These are phyloP conservation scores for Oncorhynchus tshawytscha DNA, from an alignment of 2,113 vertebrate species.

Conservation along the genomic window DNA sequence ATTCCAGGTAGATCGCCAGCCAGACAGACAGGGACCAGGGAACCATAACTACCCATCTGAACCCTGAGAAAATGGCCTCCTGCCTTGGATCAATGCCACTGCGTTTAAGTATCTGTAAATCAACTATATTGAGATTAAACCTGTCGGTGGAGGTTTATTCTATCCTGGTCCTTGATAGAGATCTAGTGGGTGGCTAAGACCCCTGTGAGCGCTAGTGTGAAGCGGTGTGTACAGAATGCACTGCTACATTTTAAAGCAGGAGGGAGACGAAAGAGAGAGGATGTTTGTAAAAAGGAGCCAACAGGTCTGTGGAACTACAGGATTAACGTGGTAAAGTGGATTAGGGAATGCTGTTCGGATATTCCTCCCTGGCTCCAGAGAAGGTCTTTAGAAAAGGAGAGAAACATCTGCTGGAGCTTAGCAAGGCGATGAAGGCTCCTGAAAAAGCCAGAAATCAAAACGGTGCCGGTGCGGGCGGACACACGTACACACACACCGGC, in stretches of 20 bases:
- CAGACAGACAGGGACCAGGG: constrained; percentile 30
- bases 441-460: constrained; percentile 55
- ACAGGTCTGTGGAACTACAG: constrained; percentile 64
- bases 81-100: constrained; percentile 65
- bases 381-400: constrained; percentile 71
- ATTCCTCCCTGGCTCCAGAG: constrained; percentile 67
- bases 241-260: background rate
- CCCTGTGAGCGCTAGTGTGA: constrained; percentile 52
- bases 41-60: constrained; percentile 58
- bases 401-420: constrained; percentile 74
- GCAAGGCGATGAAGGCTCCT: constrained; percentile 46
- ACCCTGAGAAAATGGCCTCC: constrained; percentile 37
- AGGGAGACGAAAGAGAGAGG: constrained; percentile 21
- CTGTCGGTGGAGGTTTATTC: constrained; percentile 58
- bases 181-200: constrained; percentile 61
- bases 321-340: constrained; percentile 74
- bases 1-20: background rate
- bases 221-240: background rate
- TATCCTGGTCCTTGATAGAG: constrained; percentile 63
- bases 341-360: constrained; percentile 69
- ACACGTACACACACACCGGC: constrained; percentile 51
- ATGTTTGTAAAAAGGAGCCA: constrained; percentile 55
- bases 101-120: constrained; percentile 54
- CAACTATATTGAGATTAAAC: constrained; percentile 50
- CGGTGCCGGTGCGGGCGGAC: constrained; percentile 26